Base-by-base conservation (phyloP, 2,797 vertebrate species). In the Petrocephalus sullivani region DNA sequence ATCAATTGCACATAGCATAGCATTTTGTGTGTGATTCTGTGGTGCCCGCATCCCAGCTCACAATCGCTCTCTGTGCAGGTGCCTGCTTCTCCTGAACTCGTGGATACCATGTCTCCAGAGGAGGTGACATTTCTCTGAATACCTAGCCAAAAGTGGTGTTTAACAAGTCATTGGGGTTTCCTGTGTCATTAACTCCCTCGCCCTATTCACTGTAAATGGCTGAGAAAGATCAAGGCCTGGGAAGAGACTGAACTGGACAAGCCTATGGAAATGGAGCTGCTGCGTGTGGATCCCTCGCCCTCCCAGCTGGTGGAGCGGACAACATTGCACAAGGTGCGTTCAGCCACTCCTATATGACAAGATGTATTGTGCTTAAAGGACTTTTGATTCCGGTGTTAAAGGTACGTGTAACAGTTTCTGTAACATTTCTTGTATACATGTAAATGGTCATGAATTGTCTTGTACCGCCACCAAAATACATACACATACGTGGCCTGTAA, bases 281-380 rank as follows among this genome's bases (percentile, higher is more conserved):
- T 98, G 89, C 96, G 95, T 16, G 95, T 99, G 2, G 98, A 99
- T 90, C 97, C 97, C 21, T 97, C 97, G 1, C 98, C 98, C 61
- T 99, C 99, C 93, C 98, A 99, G 92, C 94, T 99, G 90, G 98
- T 99, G 81, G 98, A 99, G 94, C 96, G 98, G 93, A 99, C 98
- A 0, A 97, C 98, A 0, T 92, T 99, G 85, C 98, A 99, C 93
- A 98, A 99, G 96, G 98, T 97, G 83, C 91, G 92, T 85, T 81
- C 12, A 75, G 23, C 28, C 21, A 85, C 53, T 85, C 10, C 58
- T 56, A 2, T 23, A 85, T 78, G 6, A 5, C 28, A 16, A 78
- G 41, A 46, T 46, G 28, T 16, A 41, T 78, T 41, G n/a, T 54
- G 86, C 64, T 54, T 51, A 4, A 10, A 10, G 9, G 21, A 28